Evolutionary conservation across 2,888 invertebrate genomes (phyloP), one percentile per base, ranked within the genome.

Genomic region (Standfussiana lucernea): DNA sequence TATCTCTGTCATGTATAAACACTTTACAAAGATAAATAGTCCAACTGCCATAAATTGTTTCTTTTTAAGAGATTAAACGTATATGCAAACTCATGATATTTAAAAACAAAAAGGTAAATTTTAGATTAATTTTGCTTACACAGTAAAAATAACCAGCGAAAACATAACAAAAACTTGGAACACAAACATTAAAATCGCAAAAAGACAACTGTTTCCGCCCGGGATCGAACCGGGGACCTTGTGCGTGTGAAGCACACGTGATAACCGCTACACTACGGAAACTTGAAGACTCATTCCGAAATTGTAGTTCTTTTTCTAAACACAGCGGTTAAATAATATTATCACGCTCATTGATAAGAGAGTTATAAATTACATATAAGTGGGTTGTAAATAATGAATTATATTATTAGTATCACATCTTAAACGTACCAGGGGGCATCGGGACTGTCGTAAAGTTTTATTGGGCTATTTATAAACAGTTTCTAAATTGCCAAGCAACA

Each of bases 201-300:
- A 86, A 81, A 77, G 61, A n/a, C 0, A 37, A 69, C 62, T 97
- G 97, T 97, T 97, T 97, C 97, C 97, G 97, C 97, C 97, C 97
- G 97, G 97, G 97, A 97, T 97, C 97, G 97, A 97, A 97, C 97
- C 97, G 97, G 97, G 97, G 97, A 95, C 97, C 97, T 97, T 97
- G 97, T 97, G 97, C 97, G 97, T 98, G 97, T 97, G 97, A 98
- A 97, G 98, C 97, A 97, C 97, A 98, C 97, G 97, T 97, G 97
- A 97, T 97, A 97, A 97, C 97, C 97, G 97, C 97, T 97, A 97
- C 97, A 97, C 97, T 97, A 97, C 97, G 97, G 97, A 97, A 97
- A 97, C 97, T 88, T 92, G 62, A 15, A 0, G 0, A 0, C 0
- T 0, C 0, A 0, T 0, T 1, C 1, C 42, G 13, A 84, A 84